These are phyloP conservation scores for Glareola pratincola DNA, from an alignment of 2,113 vertebrate species.

Conservation along the genomic window DNA sequence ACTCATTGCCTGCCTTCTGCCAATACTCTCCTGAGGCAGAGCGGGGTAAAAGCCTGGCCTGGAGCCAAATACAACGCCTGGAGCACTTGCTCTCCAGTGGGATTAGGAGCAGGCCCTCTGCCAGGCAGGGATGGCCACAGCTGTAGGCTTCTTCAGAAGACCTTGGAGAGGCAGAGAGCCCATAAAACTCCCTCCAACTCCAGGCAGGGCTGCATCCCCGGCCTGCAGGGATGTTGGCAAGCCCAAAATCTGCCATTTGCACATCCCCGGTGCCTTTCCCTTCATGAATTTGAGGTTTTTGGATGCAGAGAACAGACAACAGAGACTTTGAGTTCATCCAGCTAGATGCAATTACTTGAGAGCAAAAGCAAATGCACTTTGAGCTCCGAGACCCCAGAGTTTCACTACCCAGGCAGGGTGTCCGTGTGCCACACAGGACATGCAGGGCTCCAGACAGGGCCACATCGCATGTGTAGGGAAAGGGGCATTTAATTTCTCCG, in stretches of 20 bases:
- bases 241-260: neutral
- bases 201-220: neutral
- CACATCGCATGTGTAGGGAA: fast-evolving
- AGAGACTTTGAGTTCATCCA: neutral
- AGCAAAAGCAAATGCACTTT: neutral
- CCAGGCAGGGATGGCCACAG: neutral
- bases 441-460: neutral
- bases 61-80: neutral
- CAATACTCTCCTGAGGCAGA: neutral
- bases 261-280: neutral
- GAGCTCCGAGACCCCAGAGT: neutral
- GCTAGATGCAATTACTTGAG: neutral
- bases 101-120: neutral
- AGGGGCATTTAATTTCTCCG: neutral
- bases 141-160: neutral
- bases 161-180: neutral
- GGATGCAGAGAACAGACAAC: neutral
- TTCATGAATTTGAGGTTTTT: neutral
- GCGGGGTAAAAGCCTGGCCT: neutral
- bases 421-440: neutral
- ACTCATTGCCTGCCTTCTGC: neutral
- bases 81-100: neutral
- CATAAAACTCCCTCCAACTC: neutral
- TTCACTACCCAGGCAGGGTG: neutral
- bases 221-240: neutral